Base-by-base conservation (phyloP, 2,888 invertebrate species). In the Machimus rusticus region DNA sequence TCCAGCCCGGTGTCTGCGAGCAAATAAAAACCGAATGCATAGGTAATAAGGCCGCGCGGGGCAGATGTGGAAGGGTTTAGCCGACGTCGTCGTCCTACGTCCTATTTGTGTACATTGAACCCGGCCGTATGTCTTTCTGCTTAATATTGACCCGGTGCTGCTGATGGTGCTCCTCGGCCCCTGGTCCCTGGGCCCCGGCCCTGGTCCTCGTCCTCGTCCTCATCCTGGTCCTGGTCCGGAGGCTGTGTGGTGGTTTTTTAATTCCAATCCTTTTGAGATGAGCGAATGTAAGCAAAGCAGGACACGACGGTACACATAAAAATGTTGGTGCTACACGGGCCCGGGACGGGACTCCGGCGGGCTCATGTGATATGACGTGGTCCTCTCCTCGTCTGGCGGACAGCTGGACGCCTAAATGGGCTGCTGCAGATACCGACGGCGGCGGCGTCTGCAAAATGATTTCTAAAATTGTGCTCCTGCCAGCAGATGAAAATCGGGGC, bases 21-120 rank as follows among this genome's bases (percentile, higher is more conserved):
- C 74, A 86, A 87, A 88, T 84, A 84, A 85, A 87, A 87, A 87
- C 74, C 87, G 74, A 88, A 88, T 88, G 88, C 88, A 88, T 88
- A 88, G 76, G 84, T 88, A 88, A 88, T 87, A 74, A 87, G 86
- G 85, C 39, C 86, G 31, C 14, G 84, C 77, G 87, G 84, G 79
- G 86, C 84, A 77, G 85, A 43, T 57, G 28, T 39, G 74, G 86
- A 88, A 87, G 85, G 86, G 79, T 74, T 82, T 74, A 85, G 43
- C 31, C 85, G 43, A 74, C 74, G 19, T 43, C 46, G 46, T 39
- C 39, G 12, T 39, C 39, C 39, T 39, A 12, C 39, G 39, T 82
- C 82, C 82, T 51, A 57, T 74, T 74, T 74, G 74, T 85, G 85
- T 74, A 85, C 74, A 43, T 43, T 74, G 85, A 74, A 85, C 85